Conservation (phyloP, 2,797 vertebrate species). For the Picus viridis region DNA sequence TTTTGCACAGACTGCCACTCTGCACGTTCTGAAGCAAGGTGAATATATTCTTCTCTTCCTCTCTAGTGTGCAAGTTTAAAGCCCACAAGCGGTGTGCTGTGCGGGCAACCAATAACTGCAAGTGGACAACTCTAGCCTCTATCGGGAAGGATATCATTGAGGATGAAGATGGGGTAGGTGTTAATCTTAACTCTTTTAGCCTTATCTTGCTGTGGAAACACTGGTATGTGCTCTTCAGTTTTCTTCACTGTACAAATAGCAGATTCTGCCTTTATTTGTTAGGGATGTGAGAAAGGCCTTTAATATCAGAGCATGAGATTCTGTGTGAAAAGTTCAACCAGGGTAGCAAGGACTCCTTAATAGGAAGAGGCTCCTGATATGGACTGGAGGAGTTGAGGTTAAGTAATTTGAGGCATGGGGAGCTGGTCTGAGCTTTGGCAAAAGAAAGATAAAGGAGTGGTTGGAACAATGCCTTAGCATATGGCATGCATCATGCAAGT, state of each 20-base stretch:
- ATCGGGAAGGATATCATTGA: constrained; percentile 97
- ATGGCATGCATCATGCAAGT: background rate
- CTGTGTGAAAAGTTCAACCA: background rate
- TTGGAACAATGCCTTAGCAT: background rate
- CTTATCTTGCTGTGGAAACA: background rate
- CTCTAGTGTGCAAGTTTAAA: constrained; percentile 94
- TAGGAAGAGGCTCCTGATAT: background rate
- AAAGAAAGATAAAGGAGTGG: background rate
- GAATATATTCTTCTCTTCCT: background rate
- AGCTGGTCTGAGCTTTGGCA: background rate
- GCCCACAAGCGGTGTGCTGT: constrained; percentile 96
- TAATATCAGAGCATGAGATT: background rate
- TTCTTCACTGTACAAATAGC: background rate
- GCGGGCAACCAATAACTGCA: constrained; percentile 94
- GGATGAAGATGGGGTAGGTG: constrained; percentile 93
- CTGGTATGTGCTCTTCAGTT: background rate
- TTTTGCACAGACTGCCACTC: background rate
- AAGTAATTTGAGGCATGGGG: background rate
- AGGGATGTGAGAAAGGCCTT: background rate
- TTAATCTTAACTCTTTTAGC: background rate
- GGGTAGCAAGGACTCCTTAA: background rate
- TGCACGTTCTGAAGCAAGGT: background rate
- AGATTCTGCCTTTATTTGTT: background rate
- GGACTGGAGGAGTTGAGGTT: background rate
- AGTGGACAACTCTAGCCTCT: constrained; percentile 96